phyloP scores from a whole-genome alignment of 2,888 invertebrate species.

The Ecliptopera silaceata region DNA sequence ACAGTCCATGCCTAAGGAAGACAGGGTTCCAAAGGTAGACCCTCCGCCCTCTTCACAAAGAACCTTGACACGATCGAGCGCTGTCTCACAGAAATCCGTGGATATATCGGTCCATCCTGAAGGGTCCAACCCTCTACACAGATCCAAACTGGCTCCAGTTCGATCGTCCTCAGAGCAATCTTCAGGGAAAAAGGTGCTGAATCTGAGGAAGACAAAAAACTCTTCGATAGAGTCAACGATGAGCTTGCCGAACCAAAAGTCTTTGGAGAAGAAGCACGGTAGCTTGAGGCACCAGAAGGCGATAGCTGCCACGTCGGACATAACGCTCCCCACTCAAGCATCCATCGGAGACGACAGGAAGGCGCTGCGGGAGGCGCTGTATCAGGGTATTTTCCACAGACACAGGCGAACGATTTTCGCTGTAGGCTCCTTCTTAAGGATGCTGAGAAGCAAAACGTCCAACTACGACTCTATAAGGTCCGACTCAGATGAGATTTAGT shows the following conservation, averaged over 20 bases:
- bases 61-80: slow-evolving; percentile 83
- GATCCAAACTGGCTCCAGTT: slow-evolving; percentile 75
- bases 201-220: slow-evolving; percentile 77
- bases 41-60: slow-evolving; percentile 60
- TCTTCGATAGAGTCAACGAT: slow-evolving; percentile 80
- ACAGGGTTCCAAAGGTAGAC: slow-evolving; percentile 63
- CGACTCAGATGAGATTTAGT: slow-evolving; percentile 78
- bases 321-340: slow-evolving; percentile 76
- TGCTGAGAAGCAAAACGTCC: slow-evolving; percentile 88
- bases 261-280: slow-evolving; percentile 80
- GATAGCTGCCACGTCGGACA: slow-evolving; percentile 83
- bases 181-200: slow-evolving; percentile 71
- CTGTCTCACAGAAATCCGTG: slow-evolving; percentile 84
- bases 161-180: slow-evolving; percentile 77
- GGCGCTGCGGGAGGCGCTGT: slow-evolving; percentile 87
- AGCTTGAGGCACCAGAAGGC: slow-evolving; percentile 84
- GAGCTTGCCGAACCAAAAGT: slow-evolving; percentile 80
- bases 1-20: slow-evolving; percentile 66
- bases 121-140: slow-evolving; percentile 70
- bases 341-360: slow-evolving; percentile 85
- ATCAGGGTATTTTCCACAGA: slow-evolving; percentile 90
- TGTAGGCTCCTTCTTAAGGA: slow-evolving; percentile 88
- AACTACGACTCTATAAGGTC: slow-evolving; percentile 89
- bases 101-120: slow-evolving; percentile 81
- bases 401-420: slow-evolving; percentile 90